Conservation (phyloP, 2,888 invertebrate species). For the Ctenicera cuprea region DNA sequence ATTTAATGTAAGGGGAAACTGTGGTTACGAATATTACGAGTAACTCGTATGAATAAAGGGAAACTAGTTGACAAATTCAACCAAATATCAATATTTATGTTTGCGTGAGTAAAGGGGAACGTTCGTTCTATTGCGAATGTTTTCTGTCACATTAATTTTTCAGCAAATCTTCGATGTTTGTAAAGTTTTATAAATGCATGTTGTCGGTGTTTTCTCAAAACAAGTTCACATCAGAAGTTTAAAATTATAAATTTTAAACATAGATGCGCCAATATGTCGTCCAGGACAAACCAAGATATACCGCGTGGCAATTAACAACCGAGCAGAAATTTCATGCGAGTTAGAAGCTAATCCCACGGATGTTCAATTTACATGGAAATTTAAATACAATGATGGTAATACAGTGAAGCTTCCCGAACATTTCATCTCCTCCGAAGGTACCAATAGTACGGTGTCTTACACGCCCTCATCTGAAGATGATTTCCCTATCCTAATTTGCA, state of each 20-base stretch:
- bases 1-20: slow-evolving; percentile 23
- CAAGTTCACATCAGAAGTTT: neutral
- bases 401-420: slow-evolving; percentile 78
- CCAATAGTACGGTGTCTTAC: slow-evolving; percentile 78
- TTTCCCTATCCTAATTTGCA: slow-evolving; percentile 81
- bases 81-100: slow-evolving; percentile 31
- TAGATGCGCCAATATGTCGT: slow-evolving; percentile 82
- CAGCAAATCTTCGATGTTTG: too few species aligned
- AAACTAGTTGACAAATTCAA: slow-evolving; percentile 31
- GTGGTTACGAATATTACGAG: slow-evolving; percentile 22
- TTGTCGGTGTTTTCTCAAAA: too few species aligned
- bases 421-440: slow-evolving; percentile 75
- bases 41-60: slow-evolving; percentile 31
- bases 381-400: slow-evolving; percentile 79
- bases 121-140: neutral
- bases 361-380: slow-evolving; percentile 79
- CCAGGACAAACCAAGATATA: slow-evolving; percentile 78
- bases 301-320: slow-evolving; percentile 81
- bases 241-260: slow-evolving; percentile 1
- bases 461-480: slow-evolving; percentile 80
- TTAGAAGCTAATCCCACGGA: slow-evolving; percentile 69
- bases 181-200: too few species aligned
- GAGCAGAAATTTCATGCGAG: slow-evolving; percentile 78
- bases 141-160: too few species aligned
- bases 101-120: slow-evolving; percentile 2